Percentiles rank a stretch among this genome's conserved stretches.
Conservation (phyloP, 2,797 vertebrate species). For the Cynopterus sphinx region DNA sequence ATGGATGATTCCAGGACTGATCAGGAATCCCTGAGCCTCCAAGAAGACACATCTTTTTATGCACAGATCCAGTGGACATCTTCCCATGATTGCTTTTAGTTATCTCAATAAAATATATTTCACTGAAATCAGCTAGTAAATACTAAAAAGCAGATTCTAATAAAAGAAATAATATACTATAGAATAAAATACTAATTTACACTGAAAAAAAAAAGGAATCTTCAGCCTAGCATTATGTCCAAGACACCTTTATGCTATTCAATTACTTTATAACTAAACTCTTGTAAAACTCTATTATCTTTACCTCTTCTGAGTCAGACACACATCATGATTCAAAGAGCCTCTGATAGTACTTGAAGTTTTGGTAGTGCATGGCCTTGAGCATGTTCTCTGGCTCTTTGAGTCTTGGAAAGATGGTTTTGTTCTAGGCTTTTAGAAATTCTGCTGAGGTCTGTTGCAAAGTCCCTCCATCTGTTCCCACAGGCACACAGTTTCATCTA, state of each 20-base stretch:
- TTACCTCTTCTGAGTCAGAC: not conserved
- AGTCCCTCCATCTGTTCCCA: fast-evolving
- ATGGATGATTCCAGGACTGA: not conserved
- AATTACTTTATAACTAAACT: not conserved
- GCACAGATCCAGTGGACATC: not conserved
- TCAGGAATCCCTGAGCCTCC: not conserved
- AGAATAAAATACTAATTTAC: constrained; percentile 2
- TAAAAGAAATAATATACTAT: not conserved
- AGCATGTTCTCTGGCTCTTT: not conserved
- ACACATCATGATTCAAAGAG: not conserved
- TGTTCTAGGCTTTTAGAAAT: not conserved
- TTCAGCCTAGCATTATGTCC: not conserved
- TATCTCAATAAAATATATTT: not conserved
- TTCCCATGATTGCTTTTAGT: not conserved
- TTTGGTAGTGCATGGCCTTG: not conserved
- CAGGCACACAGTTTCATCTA: not conserved
- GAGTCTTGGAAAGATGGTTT: not conserved
- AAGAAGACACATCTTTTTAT: not conserved
- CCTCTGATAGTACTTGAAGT: not conserved
- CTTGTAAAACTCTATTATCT: not conserved
- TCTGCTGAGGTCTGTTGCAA: not conserved
- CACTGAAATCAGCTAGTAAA: not conserved
- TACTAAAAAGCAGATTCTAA: not conserved
- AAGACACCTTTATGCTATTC: not conserved
- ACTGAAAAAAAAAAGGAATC: not conserved